phyloP scores from a whole-genome alignment of 2,888 invertebrate genomes.

The Nemurella pictetii region DNA sequence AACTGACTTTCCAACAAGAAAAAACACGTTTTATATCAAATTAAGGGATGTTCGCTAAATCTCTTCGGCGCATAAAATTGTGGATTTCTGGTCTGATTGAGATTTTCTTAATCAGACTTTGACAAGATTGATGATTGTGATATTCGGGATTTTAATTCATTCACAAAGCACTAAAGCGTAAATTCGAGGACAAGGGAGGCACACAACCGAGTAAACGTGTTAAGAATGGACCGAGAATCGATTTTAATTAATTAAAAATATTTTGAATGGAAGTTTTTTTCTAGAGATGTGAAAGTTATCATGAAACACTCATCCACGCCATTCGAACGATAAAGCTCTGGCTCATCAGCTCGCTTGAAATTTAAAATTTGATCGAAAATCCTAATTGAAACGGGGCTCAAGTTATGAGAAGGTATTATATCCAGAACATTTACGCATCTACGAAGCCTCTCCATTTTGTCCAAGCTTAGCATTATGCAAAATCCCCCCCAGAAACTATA shows the following conservation, averaged over 20 bases:
- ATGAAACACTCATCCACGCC: no score
- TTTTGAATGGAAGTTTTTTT: no score
- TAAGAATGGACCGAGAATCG: no score
- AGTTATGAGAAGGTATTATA: background rate
- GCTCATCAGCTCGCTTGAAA: no score
- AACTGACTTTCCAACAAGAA: conserved; percentile 8
- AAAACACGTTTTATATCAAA: background rate
- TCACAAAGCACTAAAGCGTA: background rate
- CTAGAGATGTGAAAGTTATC: no score
- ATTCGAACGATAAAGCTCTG: no score
- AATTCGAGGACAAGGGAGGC: no score
- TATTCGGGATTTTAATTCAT: background rate
- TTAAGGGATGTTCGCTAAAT: conserved; percentile 1
- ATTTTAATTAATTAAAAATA: no score
- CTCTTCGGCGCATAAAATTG: background rate
- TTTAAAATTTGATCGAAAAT: background rate
- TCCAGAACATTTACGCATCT: background rate
- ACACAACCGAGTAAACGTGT: no score
- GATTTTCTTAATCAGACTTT: background rate
- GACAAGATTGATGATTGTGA: background rate
- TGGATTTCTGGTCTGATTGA: background rate
- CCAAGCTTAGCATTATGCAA: background rate
- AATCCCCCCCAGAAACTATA: background rate
- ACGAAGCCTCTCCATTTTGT: background rate
- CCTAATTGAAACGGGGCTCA: background rate